phyloP scores from a whole-genome alignment of 64 coral and sea anemone genomes.

The Porites australiensis region DNA sequence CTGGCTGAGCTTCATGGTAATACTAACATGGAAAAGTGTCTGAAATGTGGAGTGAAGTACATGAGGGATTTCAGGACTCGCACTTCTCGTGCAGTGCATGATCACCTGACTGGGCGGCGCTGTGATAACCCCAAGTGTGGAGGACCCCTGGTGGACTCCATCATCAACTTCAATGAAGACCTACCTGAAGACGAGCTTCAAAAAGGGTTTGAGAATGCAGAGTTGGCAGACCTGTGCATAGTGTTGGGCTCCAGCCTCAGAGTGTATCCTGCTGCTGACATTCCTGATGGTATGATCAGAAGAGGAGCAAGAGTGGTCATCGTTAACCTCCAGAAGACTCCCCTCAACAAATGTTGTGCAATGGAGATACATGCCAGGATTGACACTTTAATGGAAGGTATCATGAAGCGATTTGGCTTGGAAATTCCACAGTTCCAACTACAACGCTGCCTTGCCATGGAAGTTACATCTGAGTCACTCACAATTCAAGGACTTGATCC shows the following conservation, averaged over 20 bases:
- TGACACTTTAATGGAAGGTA: conserved; percentile 30
- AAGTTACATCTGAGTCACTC: conserved; percentile 29
- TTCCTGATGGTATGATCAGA: conserved; percentile 70
- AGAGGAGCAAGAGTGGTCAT: conserved; percentile 71
- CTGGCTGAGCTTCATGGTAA: conserved; percentile 57
- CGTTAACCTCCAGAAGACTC: conserved; percentile 77
- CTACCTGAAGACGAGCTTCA: conserved; percentile 71
- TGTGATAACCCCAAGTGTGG: conserved; percentile 68
- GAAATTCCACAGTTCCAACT: conserved; percentile 56
- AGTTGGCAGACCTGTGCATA: conserved; percentile 62
- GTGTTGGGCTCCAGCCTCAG: conserved; percentile 75
- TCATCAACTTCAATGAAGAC: conserved; percentile 74
- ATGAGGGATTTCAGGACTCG: conserved; percentile 74
- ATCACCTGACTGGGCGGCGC: conserved; percentile 56
- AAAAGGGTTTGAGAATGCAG: conserved; percentile 28
- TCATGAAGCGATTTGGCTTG: conserved; percentile 65
- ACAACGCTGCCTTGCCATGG: conserved; percentile 59
- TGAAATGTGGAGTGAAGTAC: conserved; percentile 24
- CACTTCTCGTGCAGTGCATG: conserved; percentile 58
- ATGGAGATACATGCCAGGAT: conserved; percentile 72
- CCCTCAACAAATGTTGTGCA: conserved; percentile 66
- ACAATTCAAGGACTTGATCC: conserved; percentile 69
- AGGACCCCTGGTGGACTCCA: conserved; percentile 60
- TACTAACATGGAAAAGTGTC: conserved; percentile 50
- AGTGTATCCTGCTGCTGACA: conserved; percentile 71